Evolutionary conservation across 2,888 invertebrate species (phyloP), one percentile per base, ranked within the genome.

Genomic region (Caenorhabditis doughertyi): DNA sequence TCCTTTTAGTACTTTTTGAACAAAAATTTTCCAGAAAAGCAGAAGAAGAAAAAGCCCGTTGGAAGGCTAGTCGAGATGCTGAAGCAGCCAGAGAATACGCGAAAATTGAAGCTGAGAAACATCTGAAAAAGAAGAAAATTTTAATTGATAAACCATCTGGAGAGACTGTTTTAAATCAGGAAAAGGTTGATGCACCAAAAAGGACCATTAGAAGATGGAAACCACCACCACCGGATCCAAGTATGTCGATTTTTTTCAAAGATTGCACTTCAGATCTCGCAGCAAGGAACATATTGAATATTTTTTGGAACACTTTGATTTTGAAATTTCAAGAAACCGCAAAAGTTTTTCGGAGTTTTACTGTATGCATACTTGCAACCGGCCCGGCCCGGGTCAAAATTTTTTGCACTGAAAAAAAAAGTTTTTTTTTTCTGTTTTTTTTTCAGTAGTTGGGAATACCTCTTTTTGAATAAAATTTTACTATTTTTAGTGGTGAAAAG

Each of bases 31-130:
- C 67, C 73, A 88, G 87, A 25, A 86, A 85, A 74, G 90, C 89
- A 8, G 90, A 89, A 23, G 86, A 85, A 68, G 90, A 90, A 67
- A 88, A 89, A 55, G 81, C 84, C 32, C 83, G 87, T 51, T 90
- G 88, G 86, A 87, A 85, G 47, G 89, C 87, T 60, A 70, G 65
- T 39, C 81, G 88, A 18, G 88, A 89, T 42, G 86, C 84, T 13
- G 89, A 89, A 53, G 68, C 80, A 42, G 87, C 88, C 47, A 62
- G 58, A 64, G 88, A 87, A 71, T 71, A 84, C 18, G 82, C 79
- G 9, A 80, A 73, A 55, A 83, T 84, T 29, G 79, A 87, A 51
- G 85, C 82, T 9, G 85, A 80, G 16, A 83, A 84, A 65, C 77
- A 84, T 58, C 53, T 81, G 79, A 60, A 84, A 74, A 84, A 76